A percentile compares a stretch with the other conserved stretches of the same genome.
Evolutionary conservation across 2,888 invertebrate genomes (phyloP).

Genomic region (Cheilosia scutellata): DNA sequence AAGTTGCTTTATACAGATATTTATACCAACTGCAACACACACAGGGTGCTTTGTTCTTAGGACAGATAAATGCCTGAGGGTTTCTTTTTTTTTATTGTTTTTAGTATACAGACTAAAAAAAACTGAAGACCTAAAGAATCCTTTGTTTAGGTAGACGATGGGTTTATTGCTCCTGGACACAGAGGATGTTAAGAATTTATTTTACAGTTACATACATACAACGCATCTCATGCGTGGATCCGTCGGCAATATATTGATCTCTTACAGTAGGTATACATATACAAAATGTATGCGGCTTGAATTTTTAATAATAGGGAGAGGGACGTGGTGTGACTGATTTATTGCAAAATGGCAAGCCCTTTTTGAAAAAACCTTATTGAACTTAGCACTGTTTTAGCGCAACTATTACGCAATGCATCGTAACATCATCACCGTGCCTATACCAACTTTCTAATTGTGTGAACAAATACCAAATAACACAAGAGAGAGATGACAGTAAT

Average conservation of each 20-base stretch:
- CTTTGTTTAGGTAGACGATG: slow-evolving; percentile 56
- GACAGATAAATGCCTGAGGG: slow-evolving; percentile 20
- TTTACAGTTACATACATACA: neutral
- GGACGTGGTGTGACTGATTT: too few species aligned
- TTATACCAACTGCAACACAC: slow-evolving; percentile 11
- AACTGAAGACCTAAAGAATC: slow-evolving; percentile 22
- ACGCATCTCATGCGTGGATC: neutral
- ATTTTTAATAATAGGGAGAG: too few species aligned
- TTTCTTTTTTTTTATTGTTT: slow-evolving; percentile 1
- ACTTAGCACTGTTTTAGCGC: neutral
- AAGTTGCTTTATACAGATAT: neutral
- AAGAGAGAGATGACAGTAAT: slow-evolving; percentile 15
- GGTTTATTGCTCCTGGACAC: slow-evolving; percentile 48
- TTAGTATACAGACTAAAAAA: neutral
- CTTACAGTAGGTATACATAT: neutral
- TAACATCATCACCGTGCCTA: too few species aligned
- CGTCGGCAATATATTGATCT: neutral
- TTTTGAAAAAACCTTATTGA: neutral
- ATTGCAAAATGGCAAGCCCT: too few species aligned
- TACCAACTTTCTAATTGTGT: slow-evolving; percentile 4
- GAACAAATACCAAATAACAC: slow-evolving; percentile 8
- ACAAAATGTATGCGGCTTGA: too few species aligned
- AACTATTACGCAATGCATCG: too few species aligned
- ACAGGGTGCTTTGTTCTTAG: slow-evolving; percentile 43
- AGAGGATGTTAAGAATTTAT: slow-evolving; percentile 27